A percentile compares a stretch with the other conserved stretches of the same genome.
phyloP scores from a whole-genome alignment of 2,113 vertebrate genomes.

The Okapia johnstoni region DNA sequence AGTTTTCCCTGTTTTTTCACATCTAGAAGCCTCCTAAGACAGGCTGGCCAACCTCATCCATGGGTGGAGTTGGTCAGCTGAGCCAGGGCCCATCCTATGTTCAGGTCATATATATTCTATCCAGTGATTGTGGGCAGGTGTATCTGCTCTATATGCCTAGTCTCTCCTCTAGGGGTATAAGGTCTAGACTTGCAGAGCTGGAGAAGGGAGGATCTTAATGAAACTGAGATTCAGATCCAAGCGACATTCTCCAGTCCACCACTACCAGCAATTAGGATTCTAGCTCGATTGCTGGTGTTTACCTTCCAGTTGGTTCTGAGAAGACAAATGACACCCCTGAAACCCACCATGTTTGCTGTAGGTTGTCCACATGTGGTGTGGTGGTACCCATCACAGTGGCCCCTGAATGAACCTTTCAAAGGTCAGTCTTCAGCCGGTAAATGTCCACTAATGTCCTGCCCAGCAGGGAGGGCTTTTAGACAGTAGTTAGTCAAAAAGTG shows the following conservation, averaged over 20 bases:
- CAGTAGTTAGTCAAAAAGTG: neutral
- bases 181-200: neutral
- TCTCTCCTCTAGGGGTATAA: neutral
- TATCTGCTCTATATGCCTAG: neutral
- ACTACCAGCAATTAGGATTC: neutral
- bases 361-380: fast-evolving
- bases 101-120: neutral
- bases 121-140: neutral
- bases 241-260: too few relatives aligned
- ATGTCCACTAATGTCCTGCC: neutral
- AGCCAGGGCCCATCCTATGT: neutral
- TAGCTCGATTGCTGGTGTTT: neutral
- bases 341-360: neutral
- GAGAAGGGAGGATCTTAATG: neutral
- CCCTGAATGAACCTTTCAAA: neutral
- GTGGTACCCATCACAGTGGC: neutral
- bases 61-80: neutral
- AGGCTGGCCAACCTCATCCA: neutral
- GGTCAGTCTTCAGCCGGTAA: neutral
- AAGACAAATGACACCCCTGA: neutral
- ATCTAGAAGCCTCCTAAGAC: neutral
- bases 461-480: neutral
- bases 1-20: neutral
- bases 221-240: neutral
- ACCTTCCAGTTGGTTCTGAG: neutral